Conservation (phyloP, 2,888 invertebrate genomes). For the Chloroclystis v-ata region DNA sequence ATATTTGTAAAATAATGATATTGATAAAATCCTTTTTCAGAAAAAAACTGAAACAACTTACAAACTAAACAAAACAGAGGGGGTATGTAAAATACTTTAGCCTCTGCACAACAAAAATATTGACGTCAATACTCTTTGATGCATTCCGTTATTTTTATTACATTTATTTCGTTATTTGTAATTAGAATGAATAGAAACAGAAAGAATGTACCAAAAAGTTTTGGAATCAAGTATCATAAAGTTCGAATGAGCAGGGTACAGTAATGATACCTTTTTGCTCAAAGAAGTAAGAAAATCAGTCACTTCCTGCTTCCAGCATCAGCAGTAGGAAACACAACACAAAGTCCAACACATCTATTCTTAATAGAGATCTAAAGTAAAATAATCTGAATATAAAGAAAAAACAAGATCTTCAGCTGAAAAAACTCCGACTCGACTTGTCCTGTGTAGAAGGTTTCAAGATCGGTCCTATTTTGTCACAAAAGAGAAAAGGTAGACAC, state of each 20-base stretch:
- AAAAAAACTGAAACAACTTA: no score
- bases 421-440: conserved; percentile 57
- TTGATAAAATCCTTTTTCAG: no score
- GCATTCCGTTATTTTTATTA: no score
- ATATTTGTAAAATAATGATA: no score
- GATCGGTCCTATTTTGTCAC: conserved; percentile 52
- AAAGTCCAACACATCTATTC: conserved; percentile 34
- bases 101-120: conserved; percentile 38
- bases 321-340: conserved; percentile 42
- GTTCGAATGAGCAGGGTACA: conserved; percentile 46
- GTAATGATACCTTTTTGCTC: conserved; percentile 62
- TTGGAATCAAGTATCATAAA: conserved; percentile 36
- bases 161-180: no score
- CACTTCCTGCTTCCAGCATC: conserved; percentile 29
- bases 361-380: conserved; percentile 18
- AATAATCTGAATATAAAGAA: conserved; percentile 38
- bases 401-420: conserved; percentile 45
- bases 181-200: no score
- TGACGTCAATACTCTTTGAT: conserved; percentile 14
- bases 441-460: conserved; percentile 68
- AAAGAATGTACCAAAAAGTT: conserved; percentile 33
- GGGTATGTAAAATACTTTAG: conserved; percentile 66
- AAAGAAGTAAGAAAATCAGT: conserved; percentile 33
- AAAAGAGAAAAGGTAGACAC: conserved; percentile 43
- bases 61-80: conserved; percentile 25